Base-by-base conservation (phyloP, 1,140 invertebrate genomes). In the Manduca sexta region DNA sequence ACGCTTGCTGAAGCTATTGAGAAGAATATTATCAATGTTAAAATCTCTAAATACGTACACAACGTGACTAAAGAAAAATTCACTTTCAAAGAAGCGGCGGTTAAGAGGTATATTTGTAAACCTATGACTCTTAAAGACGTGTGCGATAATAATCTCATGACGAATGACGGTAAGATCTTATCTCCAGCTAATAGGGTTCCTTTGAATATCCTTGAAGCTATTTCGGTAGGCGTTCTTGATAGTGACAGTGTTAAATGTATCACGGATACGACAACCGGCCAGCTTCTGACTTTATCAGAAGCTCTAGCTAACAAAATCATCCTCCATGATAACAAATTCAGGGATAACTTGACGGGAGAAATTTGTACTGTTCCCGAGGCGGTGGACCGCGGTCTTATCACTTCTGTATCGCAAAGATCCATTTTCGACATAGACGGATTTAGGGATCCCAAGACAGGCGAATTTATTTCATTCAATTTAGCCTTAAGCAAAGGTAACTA, bases 371-470 rank as follows among this genome's bases (percentile, higher is more conserved):
- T 97, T 55, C 88, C 89, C 6, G 92, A 97, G 70, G 96, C 96
- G 3, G 92, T 96, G 2, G 92, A 94, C 69, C 89, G 92, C 55
- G 96, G 97, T 31, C 88, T 95, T n/a, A 92, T 98, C 34, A 94
- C 94, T 5, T 94, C 96, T 3, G 92, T 97, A 2, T 90, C 92
- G 8, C 93, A 94, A 72, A 94, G 94, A 78, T 95, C 94, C 3
- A 92, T 97, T 49, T 98, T 98, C 74, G 93, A 98, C 73, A 95
- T 97, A 48, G 94, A 96, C 60, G 95, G 93, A 48, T 95, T 98
- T 70, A 93, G 92, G 69, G 94, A 98, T 79, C 91, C 93, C 0
- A 88, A 91, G 53, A 93, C 92, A 38, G 92, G 90, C 15, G 93
- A 95, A 73, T 93, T 92, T 69, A 88, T 99, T 34, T 96, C 93